Evolutionary conservation across 2,888 invertebrate species (phyloP).

Genomic region (Tipula helvola): DNA sequence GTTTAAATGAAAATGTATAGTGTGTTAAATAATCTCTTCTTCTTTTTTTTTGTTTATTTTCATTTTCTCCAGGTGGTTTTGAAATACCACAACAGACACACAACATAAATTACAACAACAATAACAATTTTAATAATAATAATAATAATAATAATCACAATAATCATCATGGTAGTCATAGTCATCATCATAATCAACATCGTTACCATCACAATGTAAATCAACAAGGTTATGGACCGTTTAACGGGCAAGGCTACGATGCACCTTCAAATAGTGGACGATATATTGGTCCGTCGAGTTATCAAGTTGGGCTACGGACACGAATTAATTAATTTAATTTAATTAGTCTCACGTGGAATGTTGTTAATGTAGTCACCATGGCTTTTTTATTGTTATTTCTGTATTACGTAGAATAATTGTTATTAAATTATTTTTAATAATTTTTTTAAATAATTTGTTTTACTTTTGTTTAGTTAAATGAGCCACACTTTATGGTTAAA

Average conservation of each 20-base stretch:
- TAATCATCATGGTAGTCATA: neutral
- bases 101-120: neutral
- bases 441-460: neutral
- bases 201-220: neutral
- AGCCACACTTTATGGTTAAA: no score
- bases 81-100: neutral
- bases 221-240: slow-evolving; percentile 8
- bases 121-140: neutral
- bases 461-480: no score
- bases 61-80: neutral
- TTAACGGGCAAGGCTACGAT: slow-evolving; percentile 9
- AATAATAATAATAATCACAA: neutral
- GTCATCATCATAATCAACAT: neutral
- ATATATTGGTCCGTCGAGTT: slow-evolving; percentile 13
- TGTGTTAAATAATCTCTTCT: neutral
- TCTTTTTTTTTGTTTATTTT: neutral
- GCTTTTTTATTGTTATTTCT: neutral
- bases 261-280: slow-evolving; percentile 12
- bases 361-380: neutral
- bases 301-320: slow-evolving; percentile 10
- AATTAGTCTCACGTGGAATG: neutral
- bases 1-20: neutral
- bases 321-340: neutral
- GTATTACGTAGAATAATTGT: neutral
- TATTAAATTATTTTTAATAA: neutral